Percentiles rank a stretch among this genome's conserved stretches.
These are phyloP conservation scores for Habroteleia sp. DNA, from an alignment of 2,888 invertebrate genomes.

Conservation along the genomic window DNA sequence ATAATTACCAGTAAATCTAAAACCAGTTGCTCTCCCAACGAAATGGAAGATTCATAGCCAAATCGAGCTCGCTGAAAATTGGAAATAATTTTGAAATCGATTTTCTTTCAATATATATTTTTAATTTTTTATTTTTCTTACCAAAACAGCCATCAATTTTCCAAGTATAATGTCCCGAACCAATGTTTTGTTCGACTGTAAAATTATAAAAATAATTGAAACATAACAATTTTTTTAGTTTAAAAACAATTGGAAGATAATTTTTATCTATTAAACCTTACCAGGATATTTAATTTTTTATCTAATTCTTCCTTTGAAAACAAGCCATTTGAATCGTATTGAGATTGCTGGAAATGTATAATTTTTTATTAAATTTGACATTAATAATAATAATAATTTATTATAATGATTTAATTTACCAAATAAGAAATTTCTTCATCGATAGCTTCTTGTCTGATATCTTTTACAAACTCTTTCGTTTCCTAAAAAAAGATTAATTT, in stretches of 20 bases:
- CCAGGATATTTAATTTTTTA: too few species aligned
- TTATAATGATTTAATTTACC: not conserved
- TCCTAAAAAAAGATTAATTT: not conserved
- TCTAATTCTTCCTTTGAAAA: not conserved
- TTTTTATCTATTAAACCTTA: too few species aligned
- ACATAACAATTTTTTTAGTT: too few species aligned
- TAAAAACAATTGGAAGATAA: too few species aligned
- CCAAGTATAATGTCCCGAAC: not conserved
- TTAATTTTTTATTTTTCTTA: too few species aligned
- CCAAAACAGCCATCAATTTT: constrained; percentile 12
- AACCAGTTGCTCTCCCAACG: not conserved
- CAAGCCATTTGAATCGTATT: too few species aligned
- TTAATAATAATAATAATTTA: too few species aligned
- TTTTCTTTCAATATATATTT: too few species aligned
- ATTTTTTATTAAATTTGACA: too few species aligned
- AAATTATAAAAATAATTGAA: too few species aligned
- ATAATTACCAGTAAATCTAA: constrained; percentile 9
- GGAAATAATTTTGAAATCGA: not conserved
- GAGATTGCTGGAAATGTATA: too few species aligned
- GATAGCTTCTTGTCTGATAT: not conserved
- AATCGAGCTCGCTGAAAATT: constrained; percentile 11
- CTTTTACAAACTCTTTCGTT: not conserved
- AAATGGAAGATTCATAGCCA: constrained; percentile 7
- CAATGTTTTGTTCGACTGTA: not conserved
- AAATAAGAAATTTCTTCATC: not conserved